Percentiles rank a stretch among this genome's conserved stretches.
These are phyloP conservation scores for Casuarius casuarius DNA, from an alignment of 2,113 vertebrate genomes.

Conservation along the genomic window DNA sequence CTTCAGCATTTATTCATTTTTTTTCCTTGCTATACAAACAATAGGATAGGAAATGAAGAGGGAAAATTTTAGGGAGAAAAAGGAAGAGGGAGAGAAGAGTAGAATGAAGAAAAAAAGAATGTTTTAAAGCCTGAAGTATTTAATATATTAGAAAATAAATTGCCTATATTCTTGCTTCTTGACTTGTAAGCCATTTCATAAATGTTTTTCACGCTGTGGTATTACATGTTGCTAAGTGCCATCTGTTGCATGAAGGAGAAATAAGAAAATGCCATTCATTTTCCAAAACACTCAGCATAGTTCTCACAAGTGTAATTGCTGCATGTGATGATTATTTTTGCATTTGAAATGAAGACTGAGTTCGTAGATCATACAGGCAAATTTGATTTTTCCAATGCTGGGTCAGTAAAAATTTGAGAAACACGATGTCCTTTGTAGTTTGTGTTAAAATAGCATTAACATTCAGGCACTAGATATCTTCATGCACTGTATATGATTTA, in stretches of 20 bases:
- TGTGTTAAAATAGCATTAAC: background rate
- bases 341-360: background rate
- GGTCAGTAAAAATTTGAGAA: background rate
- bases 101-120: background rate
- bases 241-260: background rate
- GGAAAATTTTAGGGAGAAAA: background rate
- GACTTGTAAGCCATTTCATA: background rate
- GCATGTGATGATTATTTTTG: background rate
- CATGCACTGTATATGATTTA: background rate
- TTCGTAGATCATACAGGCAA: background rate
- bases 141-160: background rate
- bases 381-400: background rate
- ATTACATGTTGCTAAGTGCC: background rate
- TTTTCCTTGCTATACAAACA: background rate
- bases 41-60: background rate
- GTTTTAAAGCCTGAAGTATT: background rate
- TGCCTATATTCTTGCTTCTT: background rate
- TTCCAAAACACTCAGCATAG: background rate
- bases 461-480: slow-evolving; percentile 54
- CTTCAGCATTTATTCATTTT: background rate
- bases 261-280: background rate
- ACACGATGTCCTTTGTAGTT: background rate
- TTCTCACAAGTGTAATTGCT: background rate
- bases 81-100: background rate
- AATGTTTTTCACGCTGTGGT: background rate